phyloP scores from a whole-genome alignment of 2,888 invertebrate species.

The Epicampocera succincta region DNA sequence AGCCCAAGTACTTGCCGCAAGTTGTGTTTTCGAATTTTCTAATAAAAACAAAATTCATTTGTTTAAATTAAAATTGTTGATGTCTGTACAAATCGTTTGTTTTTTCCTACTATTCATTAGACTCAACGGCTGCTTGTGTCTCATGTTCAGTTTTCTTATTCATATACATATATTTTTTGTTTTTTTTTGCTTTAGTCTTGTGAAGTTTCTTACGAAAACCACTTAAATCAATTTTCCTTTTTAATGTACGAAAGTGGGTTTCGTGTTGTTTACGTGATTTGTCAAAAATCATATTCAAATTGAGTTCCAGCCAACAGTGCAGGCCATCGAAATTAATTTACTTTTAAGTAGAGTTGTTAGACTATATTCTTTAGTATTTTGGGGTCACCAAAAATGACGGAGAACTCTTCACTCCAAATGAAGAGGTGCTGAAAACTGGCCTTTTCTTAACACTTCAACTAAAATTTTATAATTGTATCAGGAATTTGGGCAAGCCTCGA shows the following conservation, averaged over 20 bases:
- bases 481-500: too few species aligned
- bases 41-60: constrained; percentile 45
- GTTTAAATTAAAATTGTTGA: constrained; percentile 38
- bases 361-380: not conserved
- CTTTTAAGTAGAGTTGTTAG: constrained; percentile 4
- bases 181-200: constrained; percentile 16
- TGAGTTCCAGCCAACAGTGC: not conserved
- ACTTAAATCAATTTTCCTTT: constrained; percentile 64
- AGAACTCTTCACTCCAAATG: not conserved
- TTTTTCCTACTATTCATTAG: constrained; percentile 33
- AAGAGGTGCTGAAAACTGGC: constrained; percentile 70
- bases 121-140: constrained; percentile 53
- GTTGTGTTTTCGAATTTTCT: constrained; percentile 28
- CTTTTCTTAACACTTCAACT: constrained; percentile 60
- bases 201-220: constrained; percentile 59
- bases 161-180: not conserved
- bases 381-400: not conserved
- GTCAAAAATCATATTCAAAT: constrained; percentile 47
- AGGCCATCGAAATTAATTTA: constrained; percentile 1
- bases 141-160: not conserved
- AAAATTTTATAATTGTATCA: too few species aligned
- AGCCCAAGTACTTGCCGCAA: constrained; percentile 31
- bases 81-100: constrained; percentile 36
- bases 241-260: constrained; percentile 20
- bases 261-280: constrained; percentile 48